Evolutionary conservation across 1,140 invertebrate species (phyloP), one percentile per base, ranked within the genome.

Genomic region (Drosophila subpulchrella): DNA sequence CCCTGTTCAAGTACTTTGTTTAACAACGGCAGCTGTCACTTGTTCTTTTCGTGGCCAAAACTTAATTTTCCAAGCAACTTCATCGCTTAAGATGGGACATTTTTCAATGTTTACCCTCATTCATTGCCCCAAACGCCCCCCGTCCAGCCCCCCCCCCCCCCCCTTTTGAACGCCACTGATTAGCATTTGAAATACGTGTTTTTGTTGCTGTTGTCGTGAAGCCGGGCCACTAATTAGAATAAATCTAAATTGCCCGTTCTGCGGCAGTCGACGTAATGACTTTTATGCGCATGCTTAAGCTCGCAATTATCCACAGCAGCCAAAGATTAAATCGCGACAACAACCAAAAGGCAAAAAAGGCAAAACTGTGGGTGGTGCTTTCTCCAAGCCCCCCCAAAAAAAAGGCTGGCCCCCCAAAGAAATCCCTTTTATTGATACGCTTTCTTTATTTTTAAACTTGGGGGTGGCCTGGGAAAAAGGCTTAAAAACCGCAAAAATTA

Each of bases 261-360:
- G 83, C 63, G 83, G 83, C 79, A 86, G 75, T 86, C 83, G 79
- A 72, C 71, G 84, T 86, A 86, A 86, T 86, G 83, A 88, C 83
- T 86, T 86, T 86, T 86, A 86, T 86, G 79, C 83, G 83, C 83
- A 88, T 83, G 83, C 83, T 79, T 86, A 86, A 86, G 83, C 79
- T 70, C 75, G 83, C 84, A 86, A 86, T 86, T 86, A 86, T 86
- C 83, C 79, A 75, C 83, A 88, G 83, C 83, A 86, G 83, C 75
- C 76, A 86, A 86, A 86, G 83, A 86, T 86, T 86, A 86, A 86
- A 82, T 86, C 83, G 76, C 51, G 56, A 78, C 81, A 86, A 68
- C 51, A 77, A 59, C 44, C 53, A 70, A 63, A 60, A 30, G 55
- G 24, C 62, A 66, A 12, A 59, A 51, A 75, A 44, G 39, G 60